Base-by-base conservation (phyloP, 2,113 vertebrate species). In the Caretta caretta region DNA sequence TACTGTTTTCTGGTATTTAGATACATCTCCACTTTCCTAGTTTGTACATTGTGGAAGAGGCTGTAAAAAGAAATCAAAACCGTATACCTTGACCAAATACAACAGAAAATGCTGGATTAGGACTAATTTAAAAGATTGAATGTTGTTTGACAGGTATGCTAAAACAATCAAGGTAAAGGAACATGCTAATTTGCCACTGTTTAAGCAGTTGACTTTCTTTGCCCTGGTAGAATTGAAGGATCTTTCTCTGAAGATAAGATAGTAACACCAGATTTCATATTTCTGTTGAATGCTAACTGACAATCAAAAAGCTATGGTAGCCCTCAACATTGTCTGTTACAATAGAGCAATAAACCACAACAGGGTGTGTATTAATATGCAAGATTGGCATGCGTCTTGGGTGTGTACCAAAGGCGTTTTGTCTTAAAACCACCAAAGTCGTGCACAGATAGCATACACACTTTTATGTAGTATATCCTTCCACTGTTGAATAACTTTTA, bases 1-100 rank as follows among this genome's bases (percentile, higher is more conserved):
- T 93, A 94, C 97, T 97, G 87, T 97, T 84, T 97, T 97, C 89
- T 97, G 69, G 88, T 98, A 95, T 90, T 97, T 98, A 97, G 96
- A 95, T 97, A 96, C 96, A 95, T 96, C 92, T 95, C 92, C 92
- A 9, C 0, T 95, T 96, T 96, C 92, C 57, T 93, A 95, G 86
- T 94, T 93, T 62, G 22, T 96, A 85, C 53, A 78, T 88, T 88
- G 78, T 93, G 57, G 91, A 93, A 62, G 89, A 98, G 89, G 86
- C 86, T 94, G 50, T 83, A 48, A 85, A 83, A 88, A 90, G 80
- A 90, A 95, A 87, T 69, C 57, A 65, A 91, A 80, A 83, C 14
- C 83, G 83, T 87, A 83, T 79, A 95, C 81, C 82, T 92, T 97
- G 90, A 90, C 82, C 81, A 91, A 96, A 89, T 86, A 75, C 83